A percentile compares a stretch with the other conserved stretches of the same genome.
Conservation (phyloP, 2,888 invertebrate genomes). For the Lymantria dispar region DNA sequence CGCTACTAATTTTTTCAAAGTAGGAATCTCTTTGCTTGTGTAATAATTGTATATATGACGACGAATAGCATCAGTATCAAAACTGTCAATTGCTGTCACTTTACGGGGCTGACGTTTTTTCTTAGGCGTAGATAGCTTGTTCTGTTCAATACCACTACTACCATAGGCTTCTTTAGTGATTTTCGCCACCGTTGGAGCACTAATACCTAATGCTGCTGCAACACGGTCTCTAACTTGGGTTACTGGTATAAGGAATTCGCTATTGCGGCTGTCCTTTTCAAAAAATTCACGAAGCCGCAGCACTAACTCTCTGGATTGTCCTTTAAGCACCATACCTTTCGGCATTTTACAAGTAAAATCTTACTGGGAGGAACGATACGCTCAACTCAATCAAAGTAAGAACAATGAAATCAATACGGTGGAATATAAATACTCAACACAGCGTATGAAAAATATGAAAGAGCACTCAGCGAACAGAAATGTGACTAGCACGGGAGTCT, state of each 20-base stretch:
- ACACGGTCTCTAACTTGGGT: not conserved
- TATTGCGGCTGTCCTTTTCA: not conserved
- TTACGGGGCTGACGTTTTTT: slow-evolving; percentile 7
- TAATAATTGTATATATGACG: slow-evolving; percentile 2
- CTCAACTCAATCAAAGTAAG: too few species aligned
- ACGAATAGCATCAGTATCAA: slow-evolving; percentile 10
- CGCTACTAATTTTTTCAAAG: too few species aligned
- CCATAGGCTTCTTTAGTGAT: slow-evolving; percentile 6
- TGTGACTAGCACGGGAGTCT: too few species aligned
- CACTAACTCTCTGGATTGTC: not conserved
- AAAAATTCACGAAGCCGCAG: not conserved
- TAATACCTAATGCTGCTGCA: slow-evolving; percentile 3
- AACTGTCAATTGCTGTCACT: slow-evolving; percentile 1
- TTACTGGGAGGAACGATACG: too few species aligned
- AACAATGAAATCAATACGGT: too few species aligned
- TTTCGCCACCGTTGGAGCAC: slow-evolving; percentile 5
- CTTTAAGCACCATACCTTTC: not conserved
- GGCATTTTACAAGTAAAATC: too few species aligned
- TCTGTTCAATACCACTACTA: slow-evolving; percentile 3
- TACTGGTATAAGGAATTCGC: not conserved
- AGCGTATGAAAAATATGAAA: too few species aligned
- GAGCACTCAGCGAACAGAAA: too few species aligned
- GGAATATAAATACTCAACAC: too few species aligned
- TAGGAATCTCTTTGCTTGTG: too few species aligned
- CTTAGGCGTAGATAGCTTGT: slow-evolving; percentile 7